Evolutionary conservation across 1,140 invertebrate genomes (phyloP).

Genomic region (Drosophila melanica): DNA sequence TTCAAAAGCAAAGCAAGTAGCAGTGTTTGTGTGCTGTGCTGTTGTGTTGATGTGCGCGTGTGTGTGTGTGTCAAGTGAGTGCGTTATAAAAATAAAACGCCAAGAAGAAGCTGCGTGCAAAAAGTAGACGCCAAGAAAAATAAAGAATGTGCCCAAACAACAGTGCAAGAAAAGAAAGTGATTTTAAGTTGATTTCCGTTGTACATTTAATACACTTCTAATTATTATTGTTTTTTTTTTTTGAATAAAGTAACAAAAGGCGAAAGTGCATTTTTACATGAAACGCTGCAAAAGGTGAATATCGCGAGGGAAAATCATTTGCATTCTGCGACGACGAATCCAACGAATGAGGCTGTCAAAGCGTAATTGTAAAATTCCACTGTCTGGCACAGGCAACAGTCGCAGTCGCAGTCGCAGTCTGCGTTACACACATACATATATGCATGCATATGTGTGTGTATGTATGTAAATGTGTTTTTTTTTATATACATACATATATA

Average conservation of each 20-base stretch:
- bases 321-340: slow-evolving; percentile 65
- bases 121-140: slow-evolving; percentile 76
- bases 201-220: slow-evolving; percentile 49
- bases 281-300: slow-evolving; percentile 69
- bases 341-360: slow-evolving; percentile 79
- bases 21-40: slow-evolving; percentile 34
- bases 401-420: slow-evolving; percentile 49
- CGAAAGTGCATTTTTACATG: slow-evolving; percentile 75
- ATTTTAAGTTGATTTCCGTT: slow-evolving; percentile 54
- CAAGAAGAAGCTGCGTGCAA: slow-evolving; percentile 73
- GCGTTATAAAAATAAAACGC: slow-evolving; percentile 81
- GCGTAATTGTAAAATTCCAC: slow-evolving; percentile 82
- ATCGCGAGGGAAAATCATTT: slow-evolving; percentile 78
- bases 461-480: slow-evolving; percentile 38
- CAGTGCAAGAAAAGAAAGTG: slow-evolving; percentile 73
- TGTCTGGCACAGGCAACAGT: slow-evolving; percentile 70
- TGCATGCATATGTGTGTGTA: slow-evolving; percentile 19
- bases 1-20: slow-evolving; percentile 42
- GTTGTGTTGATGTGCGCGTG: slow-evolving; percentile 36
- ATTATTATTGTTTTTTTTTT: slow-evolving; percentile 38
- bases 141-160: slow-evolving; percentile 75
- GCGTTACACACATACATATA: slow-evolving; percentile 25
- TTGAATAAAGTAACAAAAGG: slow-evolving; percentile 63
- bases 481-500: no score
- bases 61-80: slow-evolving; percentile 42